A percentile compares a stretch with the other conserved stretches of the same genome.
phyloP scores from a whole-genome alignment of 2,113 vertebrate genomes.

The Ptilorrhoa leucosticta region DNA sequence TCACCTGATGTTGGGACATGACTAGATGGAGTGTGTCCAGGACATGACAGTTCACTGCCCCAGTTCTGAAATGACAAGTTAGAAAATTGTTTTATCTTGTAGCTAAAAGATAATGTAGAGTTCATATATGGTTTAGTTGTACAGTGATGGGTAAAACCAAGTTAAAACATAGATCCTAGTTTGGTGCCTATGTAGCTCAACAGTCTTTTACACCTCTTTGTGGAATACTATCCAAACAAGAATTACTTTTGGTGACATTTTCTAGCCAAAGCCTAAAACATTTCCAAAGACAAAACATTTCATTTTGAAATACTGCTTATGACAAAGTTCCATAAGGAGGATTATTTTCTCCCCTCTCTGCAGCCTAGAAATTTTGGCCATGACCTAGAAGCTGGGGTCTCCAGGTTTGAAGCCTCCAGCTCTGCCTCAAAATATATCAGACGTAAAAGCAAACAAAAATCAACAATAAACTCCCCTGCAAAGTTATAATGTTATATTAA shows the following conservation, averaged over 20 bases:
- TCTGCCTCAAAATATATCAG: not conserved
- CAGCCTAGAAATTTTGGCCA: not conserved
- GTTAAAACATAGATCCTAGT: not conserved
- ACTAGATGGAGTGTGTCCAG: constrained; percentile 60
- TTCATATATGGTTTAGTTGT: not conserved
- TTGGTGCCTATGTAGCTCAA: not conserved
- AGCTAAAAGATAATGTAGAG: not conserved
- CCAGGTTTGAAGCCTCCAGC: not conserved
- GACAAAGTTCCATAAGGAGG: not conserved
- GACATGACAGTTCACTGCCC: constrained; percentile 87
- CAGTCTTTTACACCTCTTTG: not conserved
- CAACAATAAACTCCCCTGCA: not conserved
- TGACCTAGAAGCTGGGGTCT: not conserved
- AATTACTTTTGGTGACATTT: not conserved
- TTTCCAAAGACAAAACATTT: not conserved
- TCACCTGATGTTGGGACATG: constrained; percentile 86
- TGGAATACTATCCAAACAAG: not conserved
- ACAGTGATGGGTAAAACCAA: not conserved
- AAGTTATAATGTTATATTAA: not conserved
- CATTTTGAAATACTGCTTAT: not conserved
- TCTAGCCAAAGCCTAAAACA: not conserved
- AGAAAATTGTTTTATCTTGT: not conserved
- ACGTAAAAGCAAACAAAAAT: not conserved
- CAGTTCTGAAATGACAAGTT: constrained; percentile 79
- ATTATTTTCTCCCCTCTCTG: not conserved